Conservation (phyloP, 2,888 invertebrate genomes). For the Ectobius pallidus region DNA sequence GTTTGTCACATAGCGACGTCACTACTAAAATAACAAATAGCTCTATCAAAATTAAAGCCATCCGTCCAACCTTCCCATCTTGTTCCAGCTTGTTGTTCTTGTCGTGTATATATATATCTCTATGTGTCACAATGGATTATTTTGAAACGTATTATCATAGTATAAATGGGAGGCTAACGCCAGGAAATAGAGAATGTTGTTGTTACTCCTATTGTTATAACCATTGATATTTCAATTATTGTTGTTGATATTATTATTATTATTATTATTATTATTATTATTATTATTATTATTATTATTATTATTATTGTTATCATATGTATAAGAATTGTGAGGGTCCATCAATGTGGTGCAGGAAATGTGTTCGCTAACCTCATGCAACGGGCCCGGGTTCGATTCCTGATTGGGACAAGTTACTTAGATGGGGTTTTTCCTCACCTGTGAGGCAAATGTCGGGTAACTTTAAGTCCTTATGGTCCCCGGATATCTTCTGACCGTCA, state of each 20-base stretch:
- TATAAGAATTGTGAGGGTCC: neutral
- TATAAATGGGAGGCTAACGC: no score
- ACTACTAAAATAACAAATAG: neutral
- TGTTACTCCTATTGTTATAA: neutral
- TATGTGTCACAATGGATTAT: neutral
- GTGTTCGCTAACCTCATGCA: no score
- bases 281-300: slow-evolving; percentile 18
- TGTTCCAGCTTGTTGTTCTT: neutral
- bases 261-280: slow-evolving; percentile 12
- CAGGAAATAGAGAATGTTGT: no score
- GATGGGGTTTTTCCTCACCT: no score
- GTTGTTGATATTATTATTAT: neutral
- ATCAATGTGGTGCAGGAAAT: no score
- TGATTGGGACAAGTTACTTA: no score
- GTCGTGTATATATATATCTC: neutral
- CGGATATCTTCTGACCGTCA: no score
- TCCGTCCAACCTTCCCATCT: neutral
- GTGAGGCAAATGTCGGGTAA: no score
- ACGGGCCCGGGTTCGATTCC: no score
- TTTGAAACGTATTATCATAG: no score
- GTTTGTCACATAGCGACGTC: neutral
- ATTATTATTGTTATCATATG: neutral
- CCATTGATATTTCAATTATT: neutral
- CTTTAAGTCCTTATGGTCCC: no score
- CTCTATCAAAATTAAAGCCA: neutral